These are phyloP conservation scores for Ectemnius lituratus DNA, from an alignment of 2,888 invertebrate species.

Conservation along the genomic window DNA sequence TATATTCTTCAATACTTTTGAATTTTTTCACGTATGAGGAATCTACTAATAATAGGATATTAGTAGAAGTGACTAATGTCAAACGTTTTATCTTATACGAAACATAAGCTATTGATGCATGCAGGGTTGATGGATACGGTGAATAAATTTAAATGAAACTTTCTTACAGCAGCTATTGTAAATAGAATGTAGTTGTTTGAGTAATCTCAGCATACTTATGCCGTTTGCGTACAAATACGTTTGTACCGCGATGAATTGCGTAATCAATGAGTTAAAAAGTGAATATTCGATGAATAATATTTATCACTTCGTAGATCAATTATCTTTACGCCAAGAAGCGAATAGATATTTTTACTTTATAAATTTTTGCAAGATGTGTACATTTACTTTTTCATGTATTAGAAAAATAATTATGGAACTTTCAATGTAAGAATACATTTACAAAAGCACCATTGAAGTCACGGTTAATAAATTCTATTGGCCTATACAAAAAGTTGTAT, in stretches of 20 bases:
- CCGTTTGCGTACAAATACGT: conserved; percentile 45
- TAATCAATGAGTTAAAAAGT: conserved; percentile 26
- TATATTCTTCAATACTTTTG: conserved; percentile 29
- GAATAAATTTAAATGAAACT: conserved; percentile 48
- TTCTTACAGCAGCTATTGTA: conserved; percentile 47
- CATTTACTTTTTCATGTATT: too few species aligned
- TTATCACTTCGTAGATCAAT: conserved; percentile 34
- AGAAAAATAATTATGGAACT: too few species aligned
- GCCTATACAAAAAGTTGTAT: not conserved
- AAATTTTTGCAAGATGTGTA: not conserved
- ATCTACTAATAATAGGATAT: conserved; percentile 38
- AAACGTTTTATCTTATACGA: conserved; percentile 33
- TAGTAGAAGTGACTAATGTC: conserved; percentile 37
- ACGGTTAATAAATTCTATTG: conserved; percentile 15
- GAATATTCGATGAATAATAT: conserved; percentile 31
- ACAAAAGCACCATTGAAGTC: conserved; percentile 18
- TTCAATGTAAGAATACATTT: too few species aligned
- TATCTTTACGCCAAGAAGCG: conserved; percentile 16
- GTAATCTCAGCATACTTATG: conserved; percentile 39
- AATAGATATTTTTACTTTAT: conserved; percentile 17
- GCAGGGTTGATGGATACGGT: conserved; percentile 25
- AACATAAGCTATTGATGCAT: conserved; percentile 34
- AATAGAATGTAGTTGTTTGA: conserved; percentile 43
- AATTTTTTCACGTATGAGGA: conserved; percentile 33
- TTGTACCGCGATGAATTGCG: conserved; percentile 39